These are phyloP conservation scores for Conistra vaccinii DNA, from an alignment of 2,888 invertebrate species.

Conservation along the genomic window DNA sequence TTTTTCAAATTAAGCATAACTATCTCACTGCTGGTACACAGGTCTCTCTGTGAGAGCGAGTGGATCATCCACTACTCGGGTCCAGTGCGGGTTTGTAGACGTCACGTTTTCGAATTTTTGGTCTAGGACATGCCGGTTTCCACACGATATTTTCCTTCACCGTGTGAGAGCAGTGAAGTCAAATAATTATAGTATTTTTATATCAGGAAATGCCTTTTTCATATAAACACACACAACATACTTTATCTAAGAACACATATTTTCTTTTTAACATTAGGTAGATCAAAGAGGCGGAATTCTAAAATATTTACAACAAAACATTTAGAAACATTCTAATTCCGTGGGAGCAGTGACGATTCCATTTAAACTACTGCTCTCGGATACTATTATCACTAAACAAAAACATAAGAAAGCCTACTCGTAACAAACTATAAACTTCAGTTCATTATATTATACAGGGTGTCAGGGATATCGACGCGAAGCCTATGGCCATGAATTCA, in stretches of 20 bases:
- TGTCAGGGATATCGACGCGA: no score
- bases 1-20: not conserved
- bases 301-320: not conserved
- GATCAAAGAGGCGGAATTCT: not conserved
- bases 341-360: conserved; percentile 28
- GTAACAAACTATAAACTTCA: not conserved
- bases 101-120: not conserved
- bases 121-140: no score
- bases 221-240: no score
- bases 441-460: no score
- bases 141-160: no score
- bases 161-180: no score
- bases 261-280: not conserved
- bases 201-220: no score
- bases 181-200: no score
- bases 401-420: not conserved
- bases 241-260: not conserved
- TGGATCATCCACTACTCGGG: no score
- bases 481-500: no score
- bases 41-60: not conserved
- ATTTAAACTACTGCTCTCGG: conserved; percentile 32
- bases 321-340: conserved; percentile 13
- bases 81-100: no score
- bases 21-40: not conserved
- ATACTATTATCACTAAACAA: not conserved